phyloP scores from a whole-genome alignment of 2,888 invertebrate species.

The Boloria selene region DNA sequence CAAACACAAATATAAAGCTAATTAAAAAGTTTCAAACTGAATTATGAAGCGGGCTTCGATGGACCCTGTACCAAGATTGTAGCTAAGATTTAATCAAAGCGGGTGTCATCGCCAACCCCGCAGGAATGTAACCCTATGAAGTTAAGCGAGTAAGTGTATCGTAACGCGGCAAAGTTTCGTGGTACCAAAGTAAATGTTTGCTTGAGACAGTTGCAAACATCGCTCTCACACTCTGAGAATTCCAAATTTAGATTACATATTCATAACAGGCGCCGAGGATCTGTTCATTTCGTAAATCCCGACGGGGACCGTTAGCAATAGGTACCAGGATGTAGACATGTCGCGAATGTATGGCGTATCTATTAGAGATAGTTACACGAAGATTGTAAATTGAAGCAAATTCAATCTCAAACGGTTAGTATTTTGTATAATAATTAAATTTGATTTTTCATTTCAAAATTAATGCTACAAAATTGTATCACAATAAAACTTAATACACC shows the following conservation, averaged over 20 bases:
- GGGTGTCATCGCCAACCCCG: slow-evolving; percentile 55
- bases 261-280: slow-evolving; percentile 75
- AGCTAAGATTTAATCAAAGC: slow-evolving; percentile 74
- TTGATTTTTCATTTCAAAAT: no score
- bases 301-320: slow-evolving; percentile 60
- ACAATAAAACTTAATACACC: no score
- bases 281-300: slow-evolving; percentile 72
- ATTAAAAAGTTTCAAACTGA: slow-evolving; percentile 82
- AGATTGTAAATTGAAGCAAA: no score
- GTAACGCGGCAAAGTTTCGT: slow-evolving; percentile 44
- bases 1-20: slow-evolving; percentile 83
- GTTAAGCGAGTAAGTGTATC: slow-evolving; percentile 41
- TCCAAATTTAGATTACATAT: slow-evolving; percentile 80
- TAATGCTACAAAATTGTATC: no score
- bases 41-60: slow-evolving; percentile 81
- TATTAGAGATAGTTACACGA: background rate
- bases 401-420: no score
- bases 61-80: slow-evolving; percentile 77
- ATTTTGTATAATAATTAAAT: no score
- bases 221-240: slow-evolving; percentile 76
- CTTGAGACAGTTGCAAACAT: slow-evolving; percentile 75
- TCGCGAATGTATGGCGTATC: slow-evolving; percentile 6
- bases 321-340: slow-evolving; percentile 45
- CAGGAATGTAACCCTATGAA: slow-evolving; percentile 57
- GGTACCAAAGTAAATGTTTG: slow-evolving; percentile 64